Base-by-base conservation (phyloP, 2,888 invertebrate genomes). In the Macaria notata region DNA sequence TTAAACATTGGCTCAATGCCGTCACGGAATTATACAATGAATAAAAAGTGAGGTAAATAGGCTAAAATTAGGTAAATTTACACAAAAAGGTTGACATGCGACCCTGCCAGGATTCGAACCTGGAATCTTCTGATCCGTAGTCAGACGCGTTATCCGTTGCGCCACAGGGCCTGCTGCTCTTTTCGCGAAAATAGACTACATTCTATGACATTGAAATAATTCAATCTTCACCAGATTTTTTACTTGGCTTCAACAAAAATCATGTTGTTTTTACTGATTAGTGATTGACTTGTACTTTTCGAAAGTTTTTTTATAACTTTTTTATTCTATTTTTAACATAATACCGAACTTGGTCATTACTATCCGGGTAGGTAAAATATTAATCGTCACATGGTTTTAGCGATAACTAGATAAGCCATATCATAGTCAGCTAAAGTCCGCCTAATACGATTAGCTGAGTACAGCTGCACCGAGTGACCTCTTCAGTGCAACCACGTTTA, bases 61-160 rank as follows among this genome's bases (percentile, higher is more conserved):
- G 55, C 51, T 9, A 59, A 62, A 71, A 65, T 68, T 53, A 54
- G 63, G 33, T 38, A 60, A 62, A 57, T 62, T 49, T 54, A 7
- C 9, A 43, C n/a, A 47, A 64, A n/a, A 72, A 74, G 74, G 74
- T 68, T 65, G 4, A 4, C 9, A 6, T 7, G 68, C 92, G 92
- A 92, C 92, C 92, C 87, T 93, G 92, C 92, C 93, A 93, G 92
- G 93, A 93, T 92, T 93, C 92, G 92, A 93, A 93, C 89, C 93
- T 93, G 93, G 92, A 93, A 93, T 93, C 92, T 93, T 92, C 92
- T 93, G 93, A 93, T 93, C 93, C 93, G 93, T 93, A 93, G 93
- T 93, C 93, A 93, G 93, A 93, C 93, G 93, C 93, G 93, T 94
- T 93, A 93, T 93, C 92, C 93, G 81, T 93, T 93, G 93, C 93